These are phyloP conservation scores for Meloidogyne exigua DNA, from an alignment of 1,140 invertebrate genomes.

Conservation along the genomic window DNA sequence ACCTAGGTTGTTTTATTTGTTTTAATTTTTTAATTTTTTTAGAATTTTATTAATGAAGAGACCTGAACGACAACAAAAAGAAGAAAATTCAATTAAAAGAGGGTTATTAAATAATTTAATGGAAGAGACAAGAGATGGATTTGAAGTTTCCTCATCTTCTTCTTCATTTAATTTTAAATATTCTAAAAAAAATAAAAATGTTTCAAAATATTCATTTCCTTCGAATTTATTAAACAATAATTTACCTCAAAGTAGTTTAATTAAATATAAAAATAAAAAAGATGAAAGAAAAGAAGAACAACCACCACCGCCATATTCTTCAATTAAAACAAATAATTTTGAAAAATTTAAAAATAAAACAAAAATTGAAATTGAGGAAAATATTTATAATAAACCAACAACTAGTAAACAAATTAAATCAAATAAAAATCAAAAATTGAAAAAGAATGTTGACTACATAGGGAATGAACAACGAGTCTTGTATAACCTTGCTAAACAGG, in stretches of 20 bases:
- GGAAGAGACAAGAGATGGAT: constrained; percentile 75
- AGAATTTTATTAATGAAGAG: constrained; percentile 60
- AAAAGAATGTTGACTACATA: background rate
- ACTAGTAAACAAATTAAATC: background rate
- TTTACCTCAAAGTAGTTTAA: background rate
- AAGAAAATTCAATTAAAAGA: constrained; percentile 68
- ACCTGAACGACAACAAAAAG: constrained; percentile 72
- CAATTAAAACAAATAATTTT: background rate
- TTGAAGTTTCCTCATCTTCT: background rate
- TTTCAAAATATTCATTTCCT: background rate
- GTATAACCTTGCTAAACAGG: background rate
- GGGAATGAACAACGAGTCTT: background rate
- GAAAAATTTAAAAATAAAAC: constrained; percentile 1
- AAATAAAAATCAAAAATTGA: background rate
- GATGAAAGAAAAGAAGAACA: background rate
- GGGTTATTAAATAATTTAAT: constrained; percentile 73
- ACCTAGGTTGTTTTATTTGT: constrained; percentile 66
- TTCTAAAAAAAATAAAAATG: background rate
- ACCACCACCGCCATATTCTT: background rate
- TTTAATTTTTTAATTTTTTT: constrained; percentile 8
- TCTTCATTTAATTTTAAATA: background rate
- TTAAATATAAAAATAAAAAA: background rate
- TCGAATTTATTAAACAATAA: background rate
- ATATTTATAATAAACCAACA: background rate
- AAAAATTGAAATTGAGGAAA: background rate